These are phyloP conservation scores for Gonatopus flavifemur DNA, from an alignment of 1,140 invertebrate species.

Conservation along the genomic window DNA sequence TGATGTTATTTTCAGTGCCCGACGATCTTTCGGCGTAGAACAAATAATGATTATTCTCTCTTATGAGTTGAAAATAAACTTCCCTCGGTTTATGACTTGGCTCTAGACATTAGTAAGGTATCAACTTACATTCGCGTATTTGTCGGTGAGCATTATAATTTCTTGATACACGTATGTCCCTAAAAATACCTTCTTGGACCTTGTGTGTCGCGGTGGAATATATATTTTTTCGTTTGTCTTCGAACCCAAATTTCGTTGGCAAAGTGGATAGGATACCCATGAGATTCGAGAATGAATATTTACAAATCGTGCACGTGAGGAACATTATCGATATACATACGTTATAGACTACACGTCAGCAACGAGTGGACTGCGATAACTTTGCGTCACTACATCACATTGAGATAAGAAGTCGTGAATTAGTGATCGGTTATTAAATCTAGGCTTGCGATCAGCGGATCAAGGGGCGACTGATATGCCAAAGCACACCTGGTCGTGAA, in stretches of 20 bases:
- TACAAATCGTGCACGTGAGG: constrained; percentile 31
- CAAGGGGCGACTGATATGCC: no score
- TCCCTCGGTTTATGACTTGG: not conserved
- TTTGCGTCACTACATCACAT: constrained; percentile 2
- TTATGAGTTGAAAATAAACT: constrained; percentile 3
- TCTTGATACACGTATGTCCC: no score
- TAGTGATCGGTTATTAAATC: constrained; percentile 27
- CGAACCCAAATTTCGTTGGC: not conserved
- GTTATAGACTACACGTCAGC: constrained; percentile 34
- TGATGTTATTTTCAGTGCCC: no score
- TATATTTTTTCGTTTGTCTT: not conserved
- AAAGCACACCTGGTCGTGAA: no score
- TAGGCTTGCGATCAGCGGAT: no score
- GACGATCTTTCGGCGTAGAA: no score
- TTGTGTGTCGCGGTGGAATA: not conserved
- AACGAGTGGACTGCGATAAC: constrained; percentile 27
- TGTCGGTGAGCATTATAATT: no score
- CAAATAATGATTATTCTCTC: no score
- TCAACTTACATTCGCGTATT: no score
- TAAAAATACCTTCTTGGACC: no score
- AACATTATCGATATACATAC: constrained; percentile 25
- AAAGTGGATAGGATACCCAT: not conserved
- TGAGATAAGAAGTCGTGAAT: constrained; percentile 22
- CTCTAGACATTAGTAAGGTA: no score
- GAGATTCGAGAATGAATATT: constrained; percentile 28